These are phyloP conservation scores for Lophius piscatorius DNA, from an alignment of 2,113 vertebrate genomes.

Conservation along the genomic window DNA sequence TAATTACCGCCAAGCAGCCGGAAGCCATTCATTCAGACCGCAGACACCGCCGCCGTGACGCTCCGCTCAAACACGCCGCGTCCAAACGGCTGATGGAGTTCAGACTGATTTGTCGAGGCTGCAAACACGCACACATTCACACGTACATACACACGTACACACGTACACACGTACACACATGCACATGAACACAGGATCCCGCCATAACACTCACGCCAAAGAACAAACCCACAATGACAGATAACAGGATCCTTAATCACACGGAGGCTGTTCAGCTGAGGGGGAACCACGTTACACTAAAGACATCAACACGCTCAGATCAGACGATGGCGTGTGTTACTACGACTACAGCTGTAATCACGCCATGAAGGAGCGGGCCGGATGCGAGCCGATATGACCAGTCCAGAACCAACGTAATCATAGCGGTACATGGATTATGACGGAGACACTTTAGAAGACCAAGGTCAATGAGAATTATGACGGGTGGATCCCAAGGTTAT, in stretches of 20 bases:
- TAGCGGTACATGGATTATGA: conserved; percentile 34
- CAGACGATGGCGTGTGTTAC: conserved; percentile 33
- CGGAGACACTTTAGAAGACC: conserved; percentile 14
- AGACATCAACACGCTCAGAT: conserved; percentile 33
- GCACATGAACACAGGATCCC: no score
- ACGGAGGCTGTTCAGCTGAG: conserved; percentile 43
- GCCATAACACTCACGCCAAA: no score
- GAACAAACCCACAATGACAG: conserved; percentile 35
- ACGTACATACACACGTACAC: no score
- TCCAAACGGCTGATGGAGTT: conserved; percentile 24
- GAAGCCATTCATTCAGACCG: conserved; percentile 26
- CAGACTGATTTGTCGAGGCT: conserved; percentile 33
- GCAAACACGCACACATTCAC: no score
- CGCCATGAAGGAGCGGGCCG: conserved; percentile 21
- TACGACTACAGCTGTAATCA: conserved; percentile 52
- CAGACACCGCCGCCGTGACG: neutral
- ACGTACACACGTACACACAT: no score
- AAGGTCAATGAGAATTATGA: conserved; percentile 51
- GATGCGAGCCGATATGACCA: conserved; percentile 44
- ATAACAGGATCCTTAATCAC: conserved; percentile 63
- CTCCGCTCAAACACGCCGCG: neutral
- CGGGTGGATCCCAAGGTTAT: conserved; percentile 42
- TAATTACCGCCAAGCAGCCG: conserved; percentile 39
- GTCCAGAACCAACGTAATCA: conserved; percentile 53
- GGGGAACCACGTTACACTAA: conserved; percentile 36